A percentile compares a stretch with the other conserved stretches of the same genome.
Evolutionary conservation across 2,113 vertebrate genomes (phyloP).

Genomic region (Oryzias woworae): DNA sequence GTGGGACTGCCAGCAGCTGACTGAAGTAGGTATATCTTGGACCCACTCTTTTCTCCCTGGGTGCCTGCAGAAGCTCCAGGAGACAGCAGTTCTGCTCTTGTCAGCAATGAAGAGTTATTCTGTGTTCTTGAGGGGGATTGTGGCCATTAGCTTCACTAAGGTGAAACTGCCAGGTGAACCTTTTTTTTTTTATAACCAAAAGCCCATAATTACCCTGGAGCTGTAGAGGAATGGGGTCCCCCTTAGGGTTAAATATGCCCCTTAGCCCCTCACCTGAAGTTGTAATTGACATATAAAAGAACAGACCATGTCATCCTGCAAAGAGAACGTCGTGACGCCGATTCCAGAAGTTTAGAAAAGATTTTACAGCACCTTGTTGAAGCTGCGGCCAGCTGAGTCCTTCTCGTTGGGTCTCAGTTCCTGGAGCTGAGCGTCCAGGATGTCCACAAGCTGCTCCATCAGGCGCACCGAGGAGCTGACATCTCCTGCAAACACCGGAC

Average conservation of each 20-base stretch:
- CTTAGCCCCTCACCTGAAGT: conserved; percentile 37
- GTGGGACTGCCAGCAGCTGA: conserved; percentile 43
- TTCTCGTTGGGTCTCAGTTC: conserved; percentile 93
- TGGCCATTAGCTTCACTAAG: conserved; percentile 65
- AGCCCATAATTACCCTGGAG: conserved; percentile 66
- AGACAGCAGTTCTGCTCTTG: conserved; percentile 45
- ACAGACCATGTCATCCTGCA: conserved; percentile 29
- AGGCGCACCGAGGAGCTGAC: conserved; percentile 95
- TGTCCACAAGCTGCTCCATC: conserved; percentile 98
- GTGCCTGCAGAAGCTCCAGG: conserved; percentile 31
- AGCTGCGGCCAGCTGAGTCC: conserved; percentile 89
- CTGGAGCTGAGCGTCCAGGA: conserved; percentile 95
- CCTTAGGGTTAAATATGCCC: conserved; percentile 44
- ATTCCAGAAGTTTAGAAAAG: conserved; percentile 37
- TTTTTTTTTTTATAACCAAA: conserved; percentile 39
- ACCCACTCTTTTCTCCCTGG: conserved; percentile 33
- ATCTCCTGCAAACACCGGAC: conserved; percentile 92
- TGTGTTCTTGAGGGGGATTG: conserved; percentile 49
- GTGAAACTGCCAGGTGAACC: conserved; percentile 61
- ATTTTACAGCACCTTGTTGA: conserved; percentile 89
- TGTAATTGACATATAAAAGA: conserved; percentile 4
- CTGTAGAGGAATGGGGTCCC: conserved; percentile 50
- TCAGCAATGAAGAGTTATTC: conserved; percentile 52
- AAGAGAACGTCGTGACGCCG: conserved; percentile 51
- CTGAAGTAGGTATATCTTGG: conserved; percentile 29